phyloP scores from a whole-genome alignment of 2,888 invertebrate species.

The Acleris holmiana region DNA sequence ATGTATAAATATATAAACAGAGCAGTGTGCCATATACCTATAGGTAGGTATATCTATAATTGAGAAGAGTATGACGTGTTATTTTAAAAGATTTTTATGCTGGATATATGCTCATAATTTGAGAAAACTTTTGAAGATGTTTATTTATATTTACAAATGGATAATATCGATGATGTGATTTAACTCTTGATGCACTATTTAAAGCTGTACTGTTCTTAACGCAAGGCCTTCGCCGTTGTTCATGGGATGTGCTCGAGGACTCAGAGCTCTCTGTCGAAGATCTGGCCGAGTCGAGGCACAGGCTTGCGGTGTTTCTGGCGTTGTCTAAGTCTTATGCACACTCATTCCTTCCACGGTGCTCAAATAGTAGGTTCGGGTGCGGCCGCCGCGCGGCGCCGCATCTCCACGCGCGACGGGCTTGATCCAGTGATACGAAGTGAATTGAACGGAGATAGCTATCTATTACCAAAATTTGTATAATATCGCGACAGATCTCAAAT shows the following conservation, averaged over 20 bases:
- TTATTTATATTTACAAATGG: constrained; percentile 78
- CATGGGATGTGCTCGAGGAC: background rate
- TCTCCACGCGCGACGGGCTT: constrained; percentile 49
- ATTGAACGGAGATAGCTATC: constrained; percentile 58
- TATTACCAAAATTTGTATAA: constrained; percentile 65
- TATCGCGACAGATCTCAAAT: constrained; percentile 75
- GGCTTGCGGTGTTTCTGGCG: constrained; percentile 33
- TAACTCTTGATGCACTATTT: constrained; percentile 58
- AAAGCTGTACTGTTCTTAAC: constrained; percentile 58
- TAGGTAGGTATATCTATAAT: constrained; percentile 69
- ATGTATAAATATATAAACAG: constrained; percentile 65
- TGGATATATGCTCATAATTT: constrained; percentile 83
- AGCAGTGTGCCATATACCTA: constrained; percentile 75
- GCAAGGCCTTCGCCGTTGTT: constrained; percentile 39
- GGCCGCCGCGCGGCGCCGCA: constrained; percentile 43
- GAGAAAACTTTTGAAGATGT: constrained; percentile 80
- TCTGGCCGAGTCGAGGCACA: background rate
- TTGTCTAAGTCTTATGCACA: constrained; percentile 76
- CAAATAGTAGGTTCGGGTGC: constrained; percentile 73
- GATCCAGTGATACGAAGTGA: constrained; percentile 69
- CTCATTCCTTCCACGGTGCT: constrained; percentile 89
- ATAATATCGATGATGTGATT: constrained; percentile 66
- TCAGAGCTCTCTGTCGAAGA: constrained; percentile 2
- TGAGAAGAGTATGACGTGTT: constrained; percentile 72
- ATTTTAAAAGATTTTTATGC: constrained; percentile 81